Evolutionary conservation across 1,140 invertebrate genomes (phyloP).

Genomic region (Kradibia gibbosae): DNA sequence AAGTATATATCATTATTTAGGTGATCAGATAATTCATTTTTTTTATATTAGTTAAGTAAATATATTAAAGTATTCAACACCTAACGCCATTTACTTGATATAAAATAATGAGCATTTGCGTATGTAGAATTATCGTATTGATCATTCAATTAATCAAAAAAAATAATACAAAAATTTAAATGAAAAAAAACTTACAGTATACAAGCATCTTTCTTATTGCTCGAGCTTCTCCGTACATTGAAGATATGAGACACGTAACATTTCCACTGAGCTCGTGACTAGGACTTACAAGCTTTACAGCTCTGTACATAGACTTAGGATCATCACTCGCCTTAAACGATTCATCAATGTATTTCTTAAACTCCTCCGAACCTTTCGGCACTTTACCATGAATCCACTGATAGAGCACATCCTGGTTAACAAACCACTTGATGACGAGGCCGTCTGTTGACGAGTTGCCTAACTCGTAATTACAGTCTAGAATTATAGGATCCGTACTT

Average conservation of each 20-base stretch:
- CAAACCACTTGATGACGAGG: constrained; percentile 86
- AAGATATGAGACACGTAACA: constrained; percentile 83
- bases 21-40: too few relatives aligned
- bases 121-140: too few relatives aligned
- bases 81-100: too few relatives aligned
- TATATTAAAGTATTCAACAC: too few relatives aligned
- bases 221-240: constrained; percentile 80
- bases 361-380: constrained; percentile 77
- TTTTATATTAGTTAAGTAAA: too few relatives aligned
- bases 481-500: constrained; percentile 76
- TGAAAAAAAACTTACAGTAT: constrained; percentile 76
- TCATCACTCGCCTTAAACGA: constrained; percentile 78
- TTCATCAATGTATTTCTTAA: constrained; percentile 77
- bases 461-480: constrained; percentile 84
- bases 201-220: constrained; percentile 80
- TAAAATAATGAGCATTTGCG: too few relatives aligned
- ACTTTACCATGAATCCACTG: constrained; percentile 82
- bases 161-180: background rate
- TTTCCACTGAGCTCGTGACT: constrained; percentile 83
- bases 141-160: too few relatives aligned
- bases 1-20: too few relatives aligned
- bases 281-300: constrained; percentile 80
- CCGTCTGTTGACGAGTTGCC: constrained; percentile 71
- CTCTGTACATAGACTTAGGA: constrained; percentile 78
- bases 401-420: constrained; percentile 81